These are phyloP conservation scores for Sebastes nivosus DNA, from an alignment of 2,797 vertebrate genomes.

Conservation along the genomic window DNA sequence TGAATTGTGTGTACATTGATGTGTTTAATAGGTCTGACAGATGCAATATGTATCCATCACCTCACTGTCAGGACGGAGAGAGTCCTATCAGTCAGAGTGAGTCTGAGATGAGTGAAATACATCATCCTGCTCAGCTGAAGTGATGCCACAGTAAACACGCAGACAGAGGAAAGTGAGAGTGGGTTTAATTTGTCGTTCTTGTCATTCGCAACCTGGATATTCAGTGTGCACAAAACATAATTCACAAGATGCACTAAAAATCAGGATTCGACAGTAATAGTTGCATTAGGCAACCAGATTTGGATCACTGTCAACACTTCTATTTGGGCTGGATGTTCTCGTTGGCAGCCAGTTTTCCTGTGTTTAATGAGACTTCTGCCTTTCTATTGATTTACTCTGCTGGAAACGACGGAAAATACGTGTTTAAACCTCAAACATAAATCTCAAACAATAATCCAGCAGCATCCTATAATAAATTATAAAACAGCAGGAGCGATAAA, in stretches of 20 bases:
- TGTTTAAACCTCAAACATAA: background rate
- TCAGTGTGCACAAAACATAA: background rate
- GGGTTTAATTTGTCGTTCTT: background rate
- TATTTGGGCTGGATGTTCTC: background rate
- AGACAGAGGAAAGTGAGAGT: background rate
- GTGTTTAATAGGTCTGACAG: conserved; percentile 18
- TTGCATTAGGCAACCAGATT: background rate
- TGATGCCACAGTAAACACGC: conserved; percentile 15
- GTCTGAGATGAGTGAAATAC: conserved; percentile 39
- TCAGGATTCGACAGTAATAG: background rate
- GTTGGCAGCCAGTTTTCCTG: background rate
- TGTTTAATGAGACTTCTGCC: background rate
- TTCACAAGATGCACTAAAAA: conserved; percentile 4
- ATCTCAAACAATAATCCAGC: conserved; percentile 18
- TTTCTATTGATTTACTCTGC: conserved; percentile 20
- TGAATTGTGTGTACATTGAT: conserved; percentile 5
- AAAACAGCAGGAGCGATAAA: background rate
- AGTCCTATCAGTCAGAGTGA: conserved; percentile 16
- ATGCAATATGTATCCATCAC: conserved; percentile 22
- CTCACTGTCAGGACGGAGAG: conserved; percentile 5
- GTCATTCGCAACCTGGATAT: conserved; percentile 17
- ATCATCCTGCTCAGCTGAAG: conserved; percentile 30
- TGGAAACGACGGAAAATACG: background rate
- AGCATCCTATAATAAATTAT: conserved; percentile 6
- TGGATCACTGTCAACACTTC: background rate